A percentile compares a stretch with the other conserved stretches of the same genome.
Conservation (phyloP, 2,113 vertebrate species). For the Plestiodon gilberti region DNA sequence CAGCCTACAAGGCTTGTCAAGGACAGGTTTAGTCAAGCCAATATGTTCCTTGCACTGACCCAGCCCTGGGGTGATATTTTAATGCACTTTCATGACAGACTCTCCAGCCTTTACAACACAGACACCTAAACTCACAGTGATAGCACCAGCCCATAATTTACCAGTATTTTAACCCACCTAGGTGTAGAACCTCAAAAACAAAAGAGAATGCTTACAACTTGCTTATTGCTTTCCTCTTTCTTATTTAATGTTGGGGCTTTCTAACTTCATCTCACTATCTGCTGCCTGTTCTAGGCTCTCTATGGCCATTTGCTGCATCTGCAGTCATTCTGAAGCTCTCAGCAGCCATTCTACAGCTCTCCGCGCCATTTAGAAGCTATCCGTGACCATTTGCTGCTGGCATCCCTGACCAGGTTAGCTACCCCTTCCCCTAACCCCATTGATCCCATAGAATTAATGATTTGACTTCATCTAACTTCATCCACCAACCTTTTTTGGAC, state of each 20-base stretch:
- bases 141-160: background rate
- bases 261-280: background rate
- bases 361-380: no score
- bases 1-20: background rate
- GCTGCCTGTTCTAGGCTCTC: no score
- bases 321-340: no score
- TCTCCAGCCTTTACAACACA: background rate
- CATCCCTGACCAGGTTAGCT: no score
- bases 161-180: background rate
- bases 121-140: background rate
- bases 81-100: background rate
- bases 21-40: conserved; percentile 5
- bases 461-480: no score
- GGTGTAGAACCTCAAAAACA: background rate
- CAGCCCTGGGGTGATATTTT: background rate
- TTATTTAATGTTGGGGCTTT: background rate
- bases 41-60: background rate
- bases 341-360: no score
- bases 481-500: background rate
- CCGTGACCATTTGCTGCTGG: no score
- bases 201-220: background rate
- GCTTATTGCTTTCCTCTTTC: background rate
- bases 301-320: no score
- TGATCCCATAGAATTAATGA: no score
- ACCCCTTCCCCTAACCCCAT: no score